These are phyloP conservation scores for Gymnorhina tibicen DNA, from an alignment of 2,113 vertebrate species.

Conservation along the genomic window DNA sequence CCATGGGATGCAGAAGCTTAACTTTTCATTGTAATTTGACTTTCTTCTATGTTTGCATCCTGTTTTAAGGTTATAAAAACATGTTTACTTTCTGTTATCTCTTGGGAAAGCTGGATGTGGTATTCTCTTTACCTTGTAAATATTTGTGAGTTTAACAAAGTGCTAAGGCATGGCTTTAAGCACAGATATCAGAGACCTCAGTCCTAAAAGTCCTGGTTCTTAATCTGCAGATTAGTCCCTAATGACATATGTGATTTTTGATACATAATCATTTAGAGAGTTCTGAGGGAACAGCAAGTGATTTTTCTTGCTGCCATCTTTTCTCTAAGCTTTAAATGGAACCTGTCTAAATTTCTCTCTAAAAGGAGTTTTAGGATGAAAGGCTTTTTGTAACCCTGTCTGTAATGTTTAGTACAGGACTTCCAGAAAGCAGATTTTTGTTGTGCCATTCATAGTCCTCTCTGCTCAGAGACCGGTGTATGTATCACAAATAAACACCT, in stretches of 20 bases:
- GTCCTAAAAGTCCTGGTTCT: background rate
- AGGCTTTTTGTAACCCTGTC: background rate
- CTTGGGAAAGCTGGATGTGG: background rate
- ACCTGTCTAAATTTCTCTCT: background rate
- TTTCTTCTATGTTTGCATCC: constrained; percentile 27
- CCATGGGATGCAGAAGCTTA: background rate
- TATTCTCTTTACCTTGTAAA: constrained; percentile 5
- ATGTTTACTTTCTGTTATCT: constrained; percentile 22
- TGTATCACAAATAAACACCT: background rate
- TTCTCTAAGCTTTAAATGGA: background rate
- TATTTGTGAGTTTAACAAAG: constrained; percentile 12
- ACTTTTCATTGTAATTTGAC: background rate
- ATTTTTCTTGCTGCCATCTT: background rate
- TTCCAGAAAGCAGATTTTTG: background rate
- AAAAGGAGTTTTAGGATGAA: background rate
- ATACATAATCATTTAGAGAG: background rate
- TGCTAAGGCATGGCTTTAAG: background rate
- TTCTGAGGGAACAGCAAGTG: background rate
- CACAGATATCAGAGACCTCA: background rate
- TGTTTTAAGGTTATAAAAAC: background rate
- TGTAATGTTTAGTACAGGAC: background rate
- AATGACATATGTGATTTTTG: background rate
- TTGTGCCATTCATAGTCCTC: background rate
- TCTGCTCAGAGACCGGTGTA: background rate
- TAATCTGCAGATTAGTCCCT: background rate